phyloP scores from a whole-genome alignment of 2,113 vertebrate genomes.

The Aphyosemion australe region DNA sequence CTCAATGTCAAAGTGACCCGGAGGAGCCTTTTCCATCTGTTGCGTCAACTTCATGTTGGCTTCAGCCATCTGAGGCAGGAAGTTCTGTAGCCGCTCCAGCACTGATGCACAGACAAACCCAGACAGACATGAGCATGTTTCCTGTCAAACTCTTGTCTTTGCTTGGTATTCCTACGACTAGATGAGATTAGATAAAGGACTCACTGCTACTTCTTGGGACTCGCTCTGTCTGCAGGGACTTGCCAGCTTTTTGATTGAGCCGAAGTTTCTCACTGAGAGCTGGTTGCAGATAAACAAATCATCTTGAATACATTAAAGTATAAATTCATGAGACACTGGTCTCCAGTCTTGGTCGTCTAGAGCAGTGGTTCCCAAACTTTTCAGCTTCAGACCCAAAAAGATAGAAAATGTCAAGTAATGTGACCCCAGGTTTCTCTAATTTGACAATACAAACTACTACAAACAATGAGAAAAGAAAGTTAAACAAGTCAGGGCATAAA shows the following conservation, averaged over 20 bases:
- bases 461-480: too few species aligned
- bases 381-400: background rate
- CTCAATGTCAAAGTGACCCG: slow-evolving; percentile 87
- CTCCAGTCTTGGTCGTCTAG: too few species aligned
- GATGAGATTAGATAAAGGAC: slow-evolving; percentile 19
- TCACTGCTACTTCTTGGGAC: slow-evolving; percentile 87
- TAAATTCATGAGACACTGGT: too few species aligned
- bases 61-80: slow-evolving; percentile 89
- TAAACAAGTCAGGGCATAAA: too few species aligned
- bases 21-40: slow-evolving; percentile 82
- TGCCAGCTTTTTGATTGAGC: slow-evolving; percentile 75
- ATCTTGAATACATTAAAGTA: too few species aligned
- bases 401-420: too few species aligned
- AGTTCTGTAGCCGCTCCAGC: slow-evolving; percentile 86
- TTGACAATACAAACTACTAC: too few species aligned
- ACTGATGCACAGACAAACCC: slow-evolving; percentile 69
- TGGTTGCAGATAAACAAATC: slow-evolving; percentile 43
- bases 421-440: too few species aligned
- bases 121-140: background rate
- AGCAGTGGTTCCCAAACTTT: background rate
- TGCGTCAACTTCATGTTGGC: slow-evolving; percentile 87
- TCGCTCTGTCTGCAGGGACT: slow-evolving; percentile 79
- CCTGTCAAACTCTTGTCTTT: background rate
- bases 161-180: background rate
- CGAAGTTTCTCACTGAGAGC: slow-evolving; percentile 86